A percentile compares a stretch with the other conserved stretches of the same genome.
Conservation (phyloP, 2,888 invertebrate genomes). For the Metopia argyrocephala region DNA sequence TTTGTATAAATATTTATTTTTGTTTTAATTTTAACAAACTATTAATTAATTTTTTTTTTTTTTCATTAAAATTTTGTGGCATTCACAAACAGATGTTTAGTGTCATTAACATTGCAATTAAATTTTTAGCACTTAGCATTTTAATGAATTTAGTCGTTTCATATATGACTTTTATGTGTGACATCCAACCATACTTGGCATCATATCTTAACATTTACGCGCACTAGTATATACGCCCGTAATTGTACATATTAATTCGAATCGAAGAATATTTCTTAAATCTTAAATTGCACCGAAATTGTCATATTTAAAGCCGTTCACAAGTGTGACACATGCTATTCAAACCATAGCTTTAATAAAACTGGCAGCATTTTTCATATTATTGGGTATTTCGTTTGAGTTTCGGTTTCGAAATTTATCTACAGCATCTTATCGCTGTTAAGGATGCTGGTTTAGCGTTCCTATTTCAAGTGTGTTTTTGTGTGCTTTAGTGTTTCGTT, state of each 20-base stretch:
- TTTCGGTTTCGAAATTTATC: conserved; percentile 53
- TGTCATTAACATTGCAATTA: conserved; percentile 42
- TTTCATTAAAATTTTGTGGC: background rate
- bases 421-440: conserved; percentile 20
- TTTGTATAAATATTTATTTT: background rate
- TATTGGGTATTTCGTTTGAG: conserved; percentile 42
- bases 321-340: conserved; percentile 51
- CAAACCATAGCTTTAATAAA: conserved; percentile 52
- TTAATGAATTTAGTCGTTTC: background rate
- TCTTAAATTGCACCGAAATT: background rate
- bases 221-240: background rate
- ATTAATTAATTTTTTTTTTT: background rate
- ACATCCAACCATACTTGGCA: conserved; percentile 4
- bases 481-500: background rate
- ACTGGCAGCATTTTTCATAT: conserved; percentile 31
- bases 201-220: conserved; percentile 6
- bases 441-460: conserved; percentile 45
- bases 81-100: conserved; percentile 37
- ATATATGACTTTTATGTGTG: background rate
- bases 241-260: too few species aligned
- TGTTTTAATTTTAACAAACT: background rate
- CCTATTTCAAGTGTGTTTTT: background rate
- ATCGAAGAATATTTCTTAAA: background rate
- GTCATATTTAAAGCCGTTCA: conserved; percentile 27
- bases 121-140: conserved; percentile 38